Evolutionary conservation across 1,140 invertebrate species (phyloP).

Genomic region (Drosophila arizonae): DNA sequence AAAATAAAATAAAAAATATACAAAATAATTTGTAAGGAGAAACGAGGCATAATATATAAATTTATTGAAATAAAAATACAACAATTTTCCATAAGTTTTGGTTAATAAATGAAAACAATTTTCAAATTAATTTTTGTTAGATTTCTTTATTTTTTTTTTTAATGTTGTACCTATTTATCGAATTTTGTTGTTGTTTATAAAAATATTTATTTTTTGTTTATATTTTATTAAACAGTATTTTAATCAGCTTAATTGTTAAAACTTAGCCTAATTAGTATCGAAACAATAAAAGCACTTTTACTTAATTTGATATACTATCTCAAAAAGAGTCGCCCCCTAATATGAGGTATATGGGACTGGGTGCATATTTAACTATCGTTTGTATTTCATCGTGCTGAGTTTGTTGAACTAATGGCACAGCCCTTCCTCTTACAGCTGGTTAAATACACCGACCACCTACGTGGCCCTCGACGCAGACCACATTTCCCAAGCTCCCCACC

Average conservation of each 20-base stretch:
- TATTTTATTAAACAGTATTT: too few relatives aligned
- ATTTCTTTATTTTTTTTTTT: too few relatives aligned
- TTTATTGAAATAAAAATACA: neutral
- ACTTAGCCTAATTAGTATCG: too few relatives aligned
- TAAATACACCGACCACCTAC: neutral
- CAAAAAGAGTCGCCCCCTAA: neutral
- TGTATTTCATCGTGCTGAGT: neutral
- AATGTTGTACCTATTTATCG: too few relatives aligned
- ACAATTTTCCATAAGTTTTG: neutral
- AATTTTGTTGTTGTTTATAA: too few relatives aligned
- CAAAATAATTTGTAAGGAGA: too few relatives aligned
- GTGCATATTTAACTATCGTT: neutral
- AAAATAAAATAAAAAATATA: neutral
- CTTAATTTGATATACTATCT: neutral
- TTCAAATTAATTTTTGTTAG: too few relatives aligned
- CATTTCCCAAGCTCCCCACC: constrained; percentile 3
- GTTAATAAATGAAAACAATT: too few relatives aligned
- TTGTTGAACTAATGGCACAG: neutral
- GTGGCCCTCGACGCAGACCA: neutral
- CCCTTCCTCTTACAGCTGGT: neutral
- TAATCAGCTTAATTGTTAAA: too few relatives aligned
- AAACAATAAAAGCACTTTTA: too few relatives aligned
- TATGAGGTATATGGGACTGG: neutral
- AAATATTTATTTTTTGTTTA: too few relatives aligned
- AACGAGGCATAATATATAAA: too few relatives aligned